phyloP scores from a whole-genome alignment of 1,140 invertebrate genomes.

The Penaeus indicus region DNA sequence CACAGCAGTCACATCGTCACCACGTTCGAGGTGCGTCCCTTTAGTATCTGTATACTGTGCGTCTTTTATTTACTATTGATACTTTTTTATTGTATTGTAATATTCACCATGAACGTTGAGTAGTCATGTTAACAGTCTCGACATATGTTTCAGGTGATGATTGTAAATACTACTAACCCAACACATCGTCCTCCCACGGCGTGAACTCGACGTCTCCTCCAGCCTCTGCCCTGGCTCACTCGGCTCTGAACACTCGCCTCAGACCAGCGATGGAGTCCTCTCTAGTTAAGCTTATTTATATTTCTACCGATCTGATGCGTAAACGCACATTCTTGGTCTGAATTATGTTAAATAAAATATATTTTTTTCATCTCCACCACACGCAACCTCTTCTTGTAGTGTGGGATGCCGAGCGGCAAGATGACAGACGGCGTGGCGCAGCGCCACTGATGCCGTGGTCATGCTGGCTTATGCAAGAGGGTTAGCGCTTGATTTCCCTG shows the following conservation, averaged over 20 bases:
- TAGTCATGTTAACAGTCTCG: no score
- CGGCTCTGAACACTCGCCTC: conserved; percentile 33
- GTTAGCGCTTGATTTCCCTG: conserved; percentile 23
- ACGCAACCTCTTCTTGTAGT: background rate
- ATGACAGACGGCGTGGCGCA: conserved; percentile 22
- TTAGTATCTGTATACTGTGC: no score
- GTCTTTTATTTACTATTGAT: no score
- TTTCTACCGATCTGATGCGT: no score
- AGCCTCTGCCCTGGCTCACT: conserved; percentile 40
- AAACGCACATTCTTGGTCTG: no score
- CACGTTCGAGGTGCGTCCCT: no score
- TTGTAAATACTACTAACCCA: conserved; percentile 45
- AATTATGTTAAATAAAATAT: no score
- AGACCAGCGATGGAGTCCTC: conserved; percentile 29
- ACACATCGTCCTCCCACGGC: background rate
- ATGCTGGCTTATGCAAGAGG: conserved; percentile 24
- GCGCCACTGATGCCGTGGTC: conserved; percentile 32
- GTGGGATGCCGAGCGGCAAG: conserved; percentile 52
- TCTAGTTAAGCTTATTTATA: conserved; percentile 16
- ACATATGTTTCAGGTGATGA: background rate
- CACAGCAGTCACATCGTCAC: no score
- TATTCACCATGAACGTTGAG: no score
- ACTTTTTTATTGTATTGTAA: no score
- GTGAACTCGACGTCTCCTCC: background rate
- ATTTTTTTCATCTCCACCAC: background rate